A percentile compares a stretch with the other conserved stretches of the same genome.
These are phyloP conservation scores for Pelmatolapia mariae DNA, from an alignment of 2,113 vertebrate genomes.

Conservation along the genomic window DNA sequence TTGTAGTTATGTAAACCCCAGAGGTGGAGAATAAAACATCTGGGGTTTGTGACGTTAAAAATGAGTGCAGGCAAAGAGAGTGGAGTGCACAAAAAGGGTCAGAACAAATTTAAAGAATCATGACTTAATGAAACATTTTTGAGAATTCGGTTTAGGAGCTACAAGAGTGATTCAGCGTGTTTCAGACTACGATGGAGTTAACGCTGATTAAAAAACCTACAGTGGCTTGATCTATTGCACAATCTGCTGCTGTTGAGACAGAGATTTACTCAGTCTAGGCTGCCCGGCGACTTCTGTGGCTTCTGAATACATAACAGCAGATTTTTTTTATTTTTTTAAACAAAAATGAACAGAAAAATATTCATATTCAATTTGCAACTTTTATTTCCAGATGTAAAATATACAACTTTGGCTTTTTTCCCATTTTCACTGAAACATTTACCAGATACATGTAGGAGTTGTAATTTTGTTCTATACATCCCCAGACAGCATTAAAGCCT, in stretches of 20 bases:
- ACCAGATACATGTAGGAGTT: background rate
- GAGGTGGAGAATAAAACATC: constrained; percentile 22
- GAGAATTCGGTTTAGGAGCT: background rate
- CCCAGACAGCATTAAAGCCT: background rate
- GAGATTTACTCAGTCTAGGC: background rate
- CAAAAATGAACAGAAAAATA: background rate
- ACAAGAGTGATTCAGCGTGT: background rate
- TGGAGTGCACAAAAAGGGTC: background rate
- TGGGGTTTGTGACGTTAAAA: constrained; percentile 18
- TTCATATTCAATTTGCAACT: background rate
- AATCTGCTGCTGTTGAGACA: background rate
- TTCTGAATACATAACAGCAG: background rate
- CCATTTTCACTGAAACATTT: background rate
- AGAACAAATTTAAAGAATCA: background rate
- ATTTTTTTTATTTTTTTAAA: background rate
- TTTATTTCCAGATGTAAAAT: background rate
- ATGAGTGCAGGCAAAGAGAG: background rate
- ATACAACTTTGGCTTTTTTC: background rate
- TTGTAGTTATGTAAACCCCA: constrained; percentile 36
- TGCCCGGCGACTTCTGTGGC: background rate
- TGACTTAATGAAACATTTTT: background rate
- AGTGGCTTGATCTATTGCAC: background rate
- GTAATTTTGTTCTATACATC: background rate
- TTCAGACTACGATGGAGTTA: background rate
- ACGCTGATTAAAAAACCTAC: background rate